phyloP scores from a whole-genome alignment of 2,113 vertebrate species.

The Myiozetetes cayanensis region DNA sequence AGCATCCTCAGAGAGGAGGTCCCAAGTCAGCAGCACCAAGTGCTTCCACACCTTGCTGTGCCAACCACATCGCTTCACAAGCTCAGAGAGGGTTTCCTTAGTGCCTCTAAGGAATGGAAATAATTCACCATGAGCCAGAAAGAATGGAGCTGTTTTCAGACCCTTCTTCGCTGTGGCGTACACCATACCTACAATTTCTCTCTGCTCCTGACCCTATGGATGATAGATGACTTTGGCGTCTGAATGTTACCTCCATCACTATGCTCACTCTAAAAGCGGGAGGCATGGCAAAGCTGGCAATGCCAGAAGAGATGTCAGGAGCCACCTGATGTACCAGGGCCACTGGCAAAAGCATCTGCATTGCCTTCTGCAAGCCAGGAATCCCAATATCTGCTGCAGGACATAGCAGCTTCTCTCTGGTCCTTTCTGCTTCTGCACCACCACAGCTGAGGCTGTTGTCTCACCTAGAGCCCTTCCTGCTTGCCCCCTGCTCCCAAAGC shows the following conservation, averaged over 20 bases:
- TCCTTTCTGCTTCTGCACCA: neutral
- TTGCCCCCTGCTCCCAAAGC: neutral
- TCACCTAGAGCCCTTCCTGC: neutral
- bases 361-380: neutral
- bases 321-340: accelerated
- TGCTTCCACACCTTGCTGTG: accelerated
- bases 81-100: neutral
- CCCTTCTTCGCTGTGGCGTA: neutral
- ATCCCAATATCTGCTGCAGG: neutral
- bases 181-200: neutral
- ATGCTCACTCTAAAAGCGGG: too few species aligned
- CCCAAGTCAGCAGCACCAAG: neutral
- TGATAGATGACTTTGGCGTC: neutral
- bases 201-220: neutral
- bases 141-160: neutral
- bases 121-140: neutral
- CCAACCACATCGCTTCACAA: neutral
- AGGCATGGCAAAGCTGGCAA: neutral
- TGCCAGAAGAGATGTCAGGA: neutral
- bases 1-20: neutral
- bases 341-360: neutral
- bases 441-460: neutral
- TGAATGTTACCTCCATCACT: neutral
- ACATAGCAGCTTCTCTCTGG: neutral
- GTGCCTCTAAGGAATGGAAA: neutral